Evolutionary conservation across 1,140 invertebrate species (phyloP).

Genomic region (Cydia fagiglandana): DNA sequence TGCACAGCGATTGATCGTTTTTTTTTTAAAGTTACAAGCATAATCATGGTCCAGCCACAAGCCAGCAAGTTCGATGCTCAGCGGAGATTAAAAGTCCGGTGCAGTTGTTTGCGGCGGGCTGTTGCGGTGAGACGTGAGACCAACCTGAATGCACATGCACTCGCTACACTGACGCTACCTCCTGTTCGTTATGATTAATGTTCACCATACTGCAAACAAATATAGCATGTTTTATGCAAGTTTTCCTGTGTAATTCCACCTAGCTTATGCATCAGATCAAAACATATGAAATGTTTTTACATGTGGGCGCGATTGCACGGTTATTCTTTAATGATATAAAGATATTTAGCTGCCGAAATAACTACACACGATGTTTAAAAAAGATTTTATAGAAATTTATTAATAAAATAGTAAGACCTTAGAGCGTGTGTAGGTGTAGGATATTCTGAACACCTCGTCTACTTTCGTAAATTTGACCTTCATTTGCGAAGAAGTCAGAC

Average conservation of each 20-base stretch:
- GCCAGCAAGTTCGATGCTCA: slow-evolving; percentile 46
- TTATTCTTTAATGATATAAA: too few species aligned
- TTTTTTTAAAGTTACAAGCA: slow-evolving; percentile 28
- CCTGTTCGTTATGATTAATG: slow-evolving; percentile 61
- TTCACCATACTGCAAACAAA: slow-evolving; percentile 50
- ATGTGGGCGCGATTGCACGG: neutral
- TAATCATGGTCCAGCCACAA: slow-evolving; percentile 45
- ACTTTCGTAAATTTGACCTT: too few species aligned
- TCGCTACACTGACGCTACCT: slow-evolving; percentile 47
- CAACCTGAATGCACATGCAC: slow-evolving; percentile 53
- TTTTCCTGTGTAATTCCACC: slow-evolving; percentile 34
- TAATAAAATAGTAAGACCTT: too few species aligned
- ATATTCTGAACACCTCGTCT: too few species aligned
- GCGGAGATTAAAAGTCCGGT: slow-evolving; percentile 61
- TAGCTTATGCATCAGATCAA: neutral
- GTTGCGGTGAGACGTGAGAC: slow-evolving; percentile 32
- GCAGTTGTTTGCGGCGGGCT: slow-evolving; percentile 55
- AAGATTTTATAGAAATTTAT: too few species aligned
- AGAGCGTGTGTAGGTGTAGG: too few species aligned
- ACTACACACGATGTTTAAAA: neutral
- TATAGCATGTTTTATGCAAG: slow-evolving; percentile 54
- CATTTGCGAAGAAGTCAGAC: too few species aligned
- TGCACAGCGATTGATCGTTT: neutral
- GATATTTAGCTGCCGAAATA: too few species aligned
- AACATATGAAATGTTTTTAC: neutral